Evolutionary conservation across 1,140 invertebrate genomes (phyloP), one percentile per base, ranked within the genome.

Genomic region (Coboldia fuscipes): DNA sequence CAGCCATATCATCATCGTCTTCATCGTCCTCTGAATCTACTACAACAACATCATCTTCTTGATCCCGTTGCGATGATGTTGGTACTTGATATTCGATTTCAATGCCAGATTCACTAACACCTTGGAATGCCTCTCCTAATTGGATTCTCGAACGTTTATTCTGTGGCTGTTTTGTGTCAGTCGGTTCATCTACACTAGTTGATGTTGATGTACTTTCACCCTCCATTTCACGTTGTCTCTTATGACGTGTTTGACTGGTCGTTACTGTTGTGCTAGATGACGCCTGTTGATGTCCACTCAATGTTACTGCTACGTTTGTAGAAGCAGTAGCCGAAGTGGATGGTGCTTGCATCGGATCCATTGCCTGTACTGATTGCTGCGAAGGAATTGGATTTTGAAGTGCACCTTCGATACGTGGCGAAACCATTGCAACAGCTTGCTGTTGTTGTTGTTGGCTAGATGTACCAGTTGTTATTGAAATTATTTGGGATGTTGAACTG

Each of bases 61-160:
- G 76, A 48, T 82, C 77, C 19, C 76, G 65, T 45, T 80, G 77
- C 16, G 76, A 80, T 3, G 77, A 81, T 0, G 79, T 82, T 3
- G 79, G 78, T 27, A 82, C 76, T 58, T 81, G 66, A 44, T 72
- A 72, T 43, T 76, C 73, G 4, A 72, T 70, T 44, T 76, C 72
- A 30, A 70, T 58, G 18, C 58, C 58, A 16, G 59, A 62, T 36
- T 67, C 63, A 19, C 54, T 60, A 32, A 62, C 57, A 29, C 60
- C 57, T 39, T 40, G 35, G 35, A 54, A 46, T 42, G 49, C 45
- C 14, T 36, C 34, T 10, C 36, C 35, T 15, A 39, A 39, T n/a
- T 58, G 58, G 21, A 58, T 32, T 4, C 60, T 43, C 1, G 51
- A 51, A 23, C 58, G 42, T 39, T 63, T 63, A 19, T 36, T 43